Evolutionary conservation across 2,113 vertebrate species (phyloP).

Genomic region (Corythoichthys intestinalis): DNA sequence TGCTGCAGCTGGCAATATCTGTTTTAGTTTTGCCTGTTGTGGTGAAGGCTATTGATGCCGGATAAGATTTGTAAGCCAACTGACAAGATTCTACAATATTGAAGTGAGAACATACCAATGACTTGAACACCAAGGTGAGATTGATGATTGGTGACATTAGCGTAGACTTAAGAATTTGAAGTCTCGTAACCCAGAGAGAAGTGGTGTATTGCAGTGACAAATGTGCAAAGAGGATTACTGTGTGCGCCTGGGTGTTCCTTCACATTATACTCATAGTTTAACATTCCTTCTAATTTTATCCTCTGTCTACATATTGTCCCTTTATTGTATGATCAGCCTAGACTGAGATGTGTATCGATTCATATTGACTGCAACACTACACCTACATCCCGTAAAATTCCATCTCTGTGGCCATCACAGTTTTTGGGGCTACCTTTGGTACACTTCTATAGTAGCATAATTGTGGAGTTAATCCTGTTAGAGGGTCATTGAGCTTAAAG

Average conservation of each 20-base stretch:
- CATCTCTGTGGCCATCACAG: neutral
- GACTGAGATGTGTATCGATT: neutral
- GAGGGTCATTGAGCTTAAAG: neutral
- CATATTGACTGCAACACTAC: neutral
- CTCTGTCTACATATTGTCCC: neutral
- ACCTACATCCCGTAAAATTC: neutral
- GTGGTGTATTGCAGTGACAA: neutral
- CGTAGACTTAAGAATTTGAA: neutral
- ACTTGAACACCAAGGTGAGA: neutral
- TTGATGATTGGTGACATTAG: neutral
- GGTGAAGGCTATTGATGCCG: neutral
- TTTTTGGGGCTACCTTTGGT: neutral
- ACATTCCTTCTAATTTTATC: neutral
- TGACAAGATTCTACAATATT: neutral
- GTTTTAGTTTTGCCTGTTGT: neutral
- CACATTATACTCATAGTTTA: neutral
- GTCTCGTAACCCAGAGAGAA: too few relatives aligned
- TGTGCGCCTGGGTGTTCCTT: neutral
- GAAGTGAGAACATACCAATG: neutral
- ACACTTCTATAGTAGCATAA: neutral
- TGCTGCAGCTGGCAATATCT: neutral
- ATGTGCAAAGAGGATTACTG: neutral
- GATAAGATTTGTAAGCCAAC: neutral
- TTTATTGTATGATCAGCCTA: neutral
- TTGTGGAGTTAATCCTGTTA: neutral